These are phyloP conservation scores for Sebastes matsubarae DNA, from an alignment of 2,797 vertebrate species.

Conservation along the genomic window DNA sequence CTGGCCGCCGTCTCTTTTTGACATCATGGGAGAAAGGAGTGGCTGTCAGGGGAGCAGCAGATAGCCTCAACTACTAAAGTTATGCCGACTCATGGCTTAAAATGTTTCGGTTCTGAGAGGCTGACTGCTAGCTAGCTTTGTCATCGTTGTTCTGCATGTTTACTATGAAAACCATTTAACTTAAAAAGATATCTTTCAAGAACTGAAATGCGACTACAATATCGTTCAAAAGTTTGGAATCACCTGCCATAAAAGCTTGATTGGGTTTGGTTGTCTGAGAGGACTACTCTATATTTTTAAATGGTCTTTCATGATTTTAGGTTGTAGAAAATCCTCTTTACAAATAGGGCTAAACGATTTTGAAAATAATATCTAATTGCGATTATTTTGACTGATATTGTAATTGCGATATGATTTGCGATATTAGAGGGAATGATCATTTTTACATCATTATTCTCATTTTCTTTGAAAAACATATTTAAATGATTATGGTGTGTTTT, in stretches of 20 bases:
- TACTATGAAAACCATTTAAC: neutral
- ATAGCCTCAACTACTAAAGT: constrained; percentile 17
- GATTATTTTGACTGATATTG: too few species aligned
- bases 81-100: constrained; percentile 49
- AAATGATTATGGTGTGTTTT: too few species aligned
- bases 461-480: too few species aligned
- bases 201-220: neutral
- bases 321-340: neutral
- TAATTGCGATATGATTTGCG: too few species aligned
- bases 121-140: neutral
- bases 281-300: neutral
- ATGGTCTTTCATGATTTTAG: neutral
- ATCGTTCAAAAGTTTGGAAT: neutral
- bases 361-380: too few species aligned
- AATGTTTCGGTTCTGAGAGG: neutral
- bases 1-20: constrained; percentile 30
- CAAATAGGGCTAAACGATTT: neutral
- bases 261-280: neutral
- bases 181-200: neutral
- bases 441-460: too few species aligned
- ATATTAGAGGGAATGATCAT: too few species aligned
- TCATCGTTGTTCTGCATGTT: neutral
- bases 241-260: neutral
- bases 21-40: constrained; percentile 17
- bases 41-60: constrained; percentile 28